Conservation (phyloP, 2,797 vertebrate genomes). For the Halcyon leucocephala region DNA sequence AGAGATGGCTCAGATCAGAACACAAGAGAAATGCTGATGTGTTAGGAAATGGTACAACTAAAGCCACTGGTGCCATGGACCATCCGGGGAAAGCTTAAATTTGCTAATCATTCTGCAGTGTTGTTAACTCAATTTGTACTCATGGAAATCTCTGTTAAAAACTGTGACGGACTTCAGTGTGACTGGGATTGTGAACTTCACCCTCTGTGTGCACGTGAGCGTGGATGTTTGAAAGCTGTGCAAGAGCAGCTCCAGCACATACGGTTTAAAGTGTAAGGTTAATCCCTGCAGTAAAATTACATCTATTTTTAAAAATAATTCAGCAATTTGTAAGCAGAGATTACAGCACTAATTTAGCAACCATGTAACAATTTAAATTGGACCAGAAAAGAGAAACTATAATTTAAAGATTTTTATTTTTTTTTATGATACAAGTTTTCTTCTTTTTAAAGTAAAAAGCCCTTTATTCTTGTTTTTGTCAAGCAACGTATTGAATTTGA, state of each 20-base stretch:
- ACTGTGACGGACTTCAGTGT: background rate
- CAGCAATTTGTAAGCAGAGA: slow-evolving; percentile 68
- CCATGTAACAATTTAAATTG: slow-evolving; percentile 75
- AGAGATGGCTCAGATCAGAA: background rate
- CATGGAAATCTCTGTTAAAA: background rate
- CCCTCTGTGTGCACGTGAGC: accelerated
- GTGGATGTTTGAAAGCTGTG: background rate
- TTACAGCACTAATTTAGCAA: slow-evolving; percentile 72
- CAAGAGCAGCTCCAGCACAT: background rate
- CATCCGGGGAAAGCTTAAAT: background rate
- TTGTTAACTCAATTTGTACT: background rate
- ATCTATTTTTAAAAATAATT: slow-evolving; percentile 70
- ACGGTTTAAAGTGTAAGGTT: slow-evolving; percentile 13
- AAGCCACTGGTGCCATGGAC: background rate
- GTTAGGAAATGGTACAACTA: background rate
- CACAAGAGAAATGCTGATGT: background rate
- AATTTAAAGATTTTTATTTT: slow-evolving; percentile 75
- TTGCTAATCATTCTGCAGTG: background rate
- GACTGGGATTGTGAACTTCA: background rate
- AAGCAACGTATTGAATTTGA: slow-evolving; percentile 77
- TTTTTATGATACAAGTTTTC: slow-evolving; percentile 60
- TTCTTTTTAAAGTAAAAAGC: slow-evolving; percentile 67
- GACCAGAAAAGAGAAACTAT: slow-evolving; percentile 75
- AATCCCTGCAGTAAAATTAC: slow-evolving; percentile 33
- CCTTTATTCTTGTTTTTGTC: slow-evolving; percentile 69